A percentile compares a stretch with the other conserved stretches of the same genome.
phyloP scores from a whole-genome alignment of 2,113 vertebrate genomes.

The Polypterus bichir region DNA sequence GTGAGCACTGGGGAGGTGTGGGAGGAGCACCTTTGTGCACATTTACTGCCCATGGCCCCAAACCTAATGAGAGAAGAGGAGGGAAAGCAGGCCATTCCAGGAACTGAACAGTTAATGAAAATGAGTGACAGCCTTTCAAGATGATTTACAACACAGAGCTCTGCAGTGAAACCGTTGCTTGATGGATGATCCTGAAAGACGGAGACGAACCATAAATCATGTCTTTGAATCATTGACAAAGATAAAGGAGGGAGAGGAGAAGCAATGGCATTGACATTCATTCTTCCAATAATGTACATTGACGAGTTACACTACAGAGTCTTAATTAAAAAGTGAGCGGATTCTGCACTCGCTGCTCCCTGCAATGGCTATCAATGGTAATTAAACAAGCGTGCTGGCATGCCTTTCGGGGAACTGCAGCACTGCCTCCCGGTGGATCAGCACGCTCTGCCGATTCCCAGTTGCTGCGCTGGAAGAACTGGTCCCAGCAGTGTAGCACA shows the following conservation, averaged over 20 bases:
- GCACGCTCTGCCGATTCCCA: no score
- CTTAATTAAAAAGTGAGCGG: constrained; percentile 95
- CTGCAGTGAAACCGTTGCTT: constrained; percentile 86
- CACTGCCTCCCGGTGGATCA: no score
- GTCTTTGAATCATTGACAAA: constrained; percentile 99
- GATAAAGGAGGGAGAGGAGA: constrained; percentile 98
- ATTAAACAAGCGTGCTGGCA: constrained; percentile 46
- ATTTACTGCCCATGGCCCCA: neutral
- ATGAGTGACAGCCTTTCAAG: constrained; percentile 98
- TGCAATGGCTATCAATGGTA: constrained; percentile 51
- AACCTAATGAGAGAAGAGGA: constrained; percentile 21
- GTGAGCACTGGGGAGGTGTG: neutral
- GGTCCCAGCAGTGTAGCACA: no score
- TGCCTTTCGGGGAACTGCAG: no score
- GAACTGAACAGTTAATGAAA: constrained; percentile 83
- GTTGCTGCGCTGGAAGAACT: no score
- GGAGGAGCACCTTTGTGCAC: neutral
- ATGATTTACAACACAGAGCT: constrained; percentile 98
- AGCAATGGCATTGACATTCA: constrained; percentile 97
- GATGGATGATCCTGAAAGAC: constrained; percentile 99
- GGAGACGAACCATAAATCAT: constrained; percentile 99
- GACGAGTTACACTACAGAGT: constrained; percentile 98
- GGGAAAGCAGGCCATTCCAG: constrained; percentile 39
- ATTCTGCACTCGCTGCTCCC: constrained; percentile 21
- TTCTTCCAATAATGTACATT: constrained; percentile 99